phyloP scores from a whole-genome alignment of 2,888 invertebrate species.

The Rhagonycha lutea region DNA sequence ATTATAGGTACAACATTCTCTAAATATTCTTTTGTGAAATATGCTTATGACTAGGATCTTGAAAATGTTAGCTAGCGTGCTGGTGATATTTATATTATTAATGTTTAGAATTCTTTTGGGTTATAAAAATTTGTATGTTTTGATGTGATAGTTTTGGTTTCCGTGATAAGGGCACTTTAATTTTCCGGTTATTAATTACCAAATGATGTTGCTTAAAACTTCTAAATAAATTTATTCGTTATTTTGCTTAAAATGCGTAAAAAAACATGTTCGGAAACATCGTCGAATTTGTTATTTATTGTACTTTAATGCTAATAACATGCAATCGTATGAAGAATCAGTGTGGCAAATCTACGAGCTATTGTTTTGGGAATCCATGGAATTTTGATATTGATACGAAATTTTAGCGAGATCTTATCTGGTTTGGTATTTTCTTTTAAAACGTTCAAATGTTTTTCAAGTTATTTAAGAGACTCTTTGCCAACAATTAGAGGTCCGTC shows the following conservation, averaged over 20 bases:
- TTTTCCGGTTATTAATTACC: background rate
- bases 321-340: conserved; percentile 47
- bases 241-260: conserved; percentile 31
- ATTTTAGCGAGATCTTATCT: conserved; percentile 3
- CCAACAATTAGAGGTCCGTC: background rate
- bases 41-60: background rate
- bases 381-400: conserved; percentile 47
- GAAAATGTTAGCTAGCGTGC: background rate
- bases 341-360: conserved; percentile 43
- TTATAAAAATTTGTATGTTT: conserved; percentile 37
- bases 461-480: background rate
- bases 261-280: conserved; percentile 37
- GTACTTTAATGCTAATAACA: conserved; percentile 46
- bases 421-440: background rate
- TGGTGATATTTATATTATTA: conserved; percentile 25
- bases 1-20: background rate
- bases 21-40: background rate
- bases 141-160: conserved; percentile 19
- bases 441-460: background rate
- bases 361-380: conserved; percentile 51
- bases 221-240: background rate
- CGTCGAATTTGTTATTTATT: conserved; percentile 45
- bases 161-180: background rate
- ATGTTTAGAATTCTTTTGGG: conserved; percentile 31
- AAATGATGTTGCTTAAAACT: background rate